Percentiles rank a stretch among this genome's conserved stretches.
Conservation (phyloP, 2,797 vertebrate species). For the Macropodus opercularis region DNA sequence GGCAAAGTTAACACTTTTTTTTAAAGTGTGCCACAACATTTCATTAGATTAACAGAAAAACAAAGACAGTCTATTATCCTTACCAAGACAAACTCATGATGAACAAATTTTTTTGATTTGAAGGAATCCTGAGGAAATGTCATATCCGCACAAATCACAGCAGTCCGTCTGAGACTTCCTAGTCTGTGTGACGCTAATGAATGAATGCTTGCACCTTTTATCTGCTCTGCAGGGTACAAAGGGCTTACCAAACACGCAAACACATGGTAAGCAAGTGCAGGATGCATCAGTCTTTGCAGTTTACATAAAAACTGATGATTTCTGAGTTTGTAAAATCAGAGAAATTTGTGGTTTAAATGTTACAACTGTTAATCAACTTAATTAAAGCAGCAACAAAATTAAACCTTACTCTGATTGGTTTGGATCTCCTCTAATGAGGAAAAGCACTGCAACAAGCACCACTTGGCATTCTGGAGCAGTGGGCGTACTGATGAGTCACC, state of each 20-base stretch:
- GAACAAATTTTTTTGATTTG: conserved; percentile 47
- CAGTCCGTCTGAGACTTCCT: conserved; percentile 21
- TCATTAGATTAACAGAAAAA: conserved; percentile 8
- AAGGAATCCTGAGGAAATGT: conserved; percentile 12
- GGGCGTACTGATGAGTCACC: conserved; percentile 39
- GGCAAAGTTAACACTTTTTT: background rate
- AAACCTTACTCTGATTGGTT: background rate
- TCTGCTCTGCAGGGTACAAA: conserved; percentile 76
- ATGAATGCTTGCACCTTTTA: conserved; percentile 58
- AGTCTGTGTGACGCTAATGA: conserved; percentile 28
- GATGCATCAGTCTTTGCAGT: conserved; percentile 13
- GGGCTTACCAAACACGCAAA: conserved; percentile 66
- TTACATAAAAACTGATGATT: background rate
- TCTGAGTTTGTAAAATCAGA: no score
- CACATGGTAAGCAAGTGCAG: conserved; percentile 19
- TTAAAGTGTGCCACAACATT: background rate
- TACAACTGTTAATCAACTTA: no score
- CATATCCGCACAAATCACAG: conserved; percentile 22
- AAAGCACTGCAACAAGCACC: conserved; percentile 13
- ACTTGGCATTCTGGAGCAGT: conserved; percentile 16
- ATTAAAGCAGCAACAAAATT: conserved; percentile 2
- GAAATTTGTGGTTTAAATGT: no score
- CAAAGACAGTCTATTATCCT: conserved; percentile 32
- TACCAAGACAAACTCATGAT: conserved; percentile 80
- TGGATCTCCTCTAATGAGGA: conserved; percentile 1